Conservation (phyloP, 2,888 invertebrate genomes). For the Leptothorax acervorum region DNA sequence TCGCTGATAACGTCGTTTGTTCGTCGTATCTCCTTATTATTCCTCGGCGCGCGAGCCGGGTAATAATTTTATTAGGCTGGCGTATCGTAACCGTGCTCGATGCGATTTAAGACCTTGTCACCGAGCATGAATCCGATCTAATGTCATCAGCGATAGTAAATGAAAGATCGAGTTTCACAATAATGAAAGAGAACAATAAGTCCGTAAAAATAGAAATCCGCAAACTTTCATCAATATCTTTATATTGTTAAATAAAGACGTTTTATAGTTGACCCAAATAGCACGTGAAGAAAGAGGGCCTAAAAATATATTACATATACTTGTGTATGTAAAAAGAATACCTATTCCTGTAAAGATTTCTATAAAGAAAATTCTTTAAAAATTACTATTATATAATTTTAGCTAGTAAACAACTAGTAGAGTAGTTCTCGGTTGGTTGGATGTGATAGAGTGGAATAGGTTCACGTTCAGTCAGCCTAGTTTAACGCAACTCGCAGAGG, state of each 20-base stretch:
- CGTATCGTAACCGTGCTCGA: conserved; percentile 16
- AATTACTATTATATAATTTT: not conserved
- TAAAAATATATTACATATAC: not conserved
- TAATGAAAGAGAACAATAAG: not conserved
- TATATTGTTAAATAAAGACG: not conserved
- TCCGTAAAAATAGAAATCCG: not conserved
- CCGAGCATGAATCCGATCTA: conserved; percentile 23
- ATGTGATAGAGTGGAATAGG: conserved; percentile 26
- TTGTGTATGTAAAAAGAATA: not conserved
- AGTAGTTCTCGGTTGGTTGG: not conserved
- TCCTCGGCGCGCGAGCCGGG: conserved; percentile 19
- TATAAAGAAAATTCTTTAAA: not conserved
- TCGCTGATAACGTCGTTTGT: conserved; percentile 48
- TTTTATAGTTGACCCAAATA: not conserved
- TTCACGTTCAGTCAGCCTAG: conserved; percentile 41
- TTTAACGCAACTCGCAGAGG: not conserved
- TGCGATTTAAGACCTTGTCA: conserved; percentile 36
- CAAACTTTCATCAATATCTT: not conserved
- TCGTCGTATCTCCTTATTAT: conserved; percentile 44
- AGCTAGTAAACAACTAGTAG: not conserved
- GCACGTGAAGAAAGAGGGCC: too few relatives aligned
- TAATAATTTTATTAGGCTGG: conserved; percentile 42
- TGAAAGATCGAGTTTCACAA: not conserved
- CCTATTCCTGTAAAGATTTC: not conserved
- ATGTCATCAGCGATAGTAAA: conserved; percentile 11